Evolutionary conservation across 2,888 invertebrate genomes (phyloP).

Genomic region (Diadegma fenestrale): DNA sequence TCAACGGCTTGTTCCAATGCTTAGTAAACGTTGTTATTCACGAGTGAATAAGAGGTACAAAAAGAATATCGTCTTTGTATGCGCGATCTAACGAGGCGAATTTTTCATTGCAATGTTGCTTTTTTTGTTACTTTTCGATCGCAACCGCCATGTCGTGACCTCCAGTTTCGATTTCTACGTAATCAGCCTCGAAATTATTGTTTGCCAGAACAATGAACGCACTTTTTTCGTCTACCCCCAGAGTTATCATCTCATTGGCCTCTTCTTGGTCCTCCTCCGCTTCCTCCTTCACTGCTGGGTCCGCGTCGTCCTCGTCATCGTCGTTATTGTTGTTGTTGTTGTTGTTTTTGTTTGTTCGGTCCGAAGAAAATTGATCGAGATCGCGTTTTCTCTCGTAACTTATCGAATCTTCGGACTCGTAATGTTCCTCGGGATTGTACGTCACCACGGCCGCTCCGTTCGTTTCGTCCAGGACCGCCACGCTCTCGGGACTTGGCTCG

Average conservation of each 20-base stretch:
- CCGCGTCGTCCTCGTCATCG: not conserved
- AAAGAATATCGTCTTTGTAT: conserved; percentile 24
- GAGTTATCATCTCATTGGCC: not conserved
- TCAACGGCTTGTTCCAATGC: conserved; percentile 27
- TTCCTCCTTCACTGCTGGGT: not conserved
- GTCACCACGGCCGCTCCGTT: conserved; percentile 26
- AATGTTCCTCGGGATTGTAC: conserved; percentile 4
- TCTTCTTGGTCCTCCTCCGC: not conserved
- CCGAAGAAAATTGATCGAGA: conserved; percentile 3
- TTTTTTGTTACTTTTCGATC: conserved; percentile 67
- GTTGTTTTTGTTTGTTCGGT: not conserved
- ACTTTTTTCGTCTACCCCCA: conserved; percentile 78
- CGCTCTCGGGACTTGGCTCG: not conserved
- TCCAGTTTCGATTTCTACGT: conserved; percentile 73
- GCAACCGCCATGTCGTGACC: conserved; percentile 70
- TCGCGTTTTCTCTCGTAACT: not conserved
- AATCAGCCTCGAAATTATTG: conserved; percentile 72
- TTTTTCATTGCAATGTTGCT: not conserved
- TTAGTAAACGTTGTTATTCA: conserved; percentile 18
- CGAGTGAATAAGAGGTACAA: conserved; percentile 36
- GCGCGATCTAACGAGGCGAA: not conserved
- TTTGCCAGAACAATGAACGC: conserved; percentile 79
- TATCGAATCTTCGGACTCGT: conserved; percentile 18
- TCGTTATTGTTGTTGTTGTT: conserved; percentile 38
- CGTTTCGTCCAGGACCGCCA: not conserved